Evolutionary conservation across 2,797 vertebrate species (phyloP).

Genomic region (Spinibarbus caldwelli): DNA sequence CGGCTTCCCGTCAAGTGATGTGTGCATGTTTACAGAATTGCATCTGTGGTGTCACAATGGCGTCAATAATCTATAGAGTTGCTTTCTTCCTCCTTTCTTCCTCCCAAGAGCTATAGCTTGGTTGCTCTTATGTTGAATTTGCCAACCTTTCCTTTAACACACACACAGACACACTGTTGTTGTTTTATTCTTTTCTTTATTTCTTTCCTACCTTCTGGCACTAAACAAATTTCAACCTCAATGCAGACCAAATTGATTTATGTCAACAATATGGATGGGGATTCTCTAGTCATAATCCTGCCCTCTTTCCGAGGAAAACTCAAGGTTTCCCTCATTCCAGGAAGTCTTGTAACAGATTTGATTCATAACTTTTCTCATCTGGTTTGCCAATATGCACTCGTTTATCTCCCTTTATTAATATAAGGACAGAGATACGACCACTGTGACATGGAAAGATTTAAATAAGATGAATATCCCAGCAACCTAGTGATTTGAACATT

Average conservation of each 20-base stretch:
- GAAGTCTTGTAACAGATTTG: constrained; percentile 9
- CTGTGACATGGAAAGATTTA: constrained; percentile 54
- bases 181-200: background rate
- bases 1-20: constrained; percentile 60
- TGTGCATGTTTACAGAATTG: constrained; percentile 59
- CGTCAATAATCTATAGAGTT: constrained; percentile 67
- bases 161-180: background rate
- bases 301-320: constrained; percentile 7
- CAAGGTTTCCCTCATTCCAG: constrained; percentile 2
- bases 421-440: constrained; percentile 48
- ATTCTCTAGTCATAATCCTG: constrained; percentile 28
- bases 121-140: constrained; percentile 22
- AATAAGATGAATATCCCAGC: constrained; percentile 66
- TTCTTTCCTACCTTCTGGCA: constrained; percentile 17
- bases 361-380: constrained; percentile 31
- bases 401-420: constrained; percentile 51
- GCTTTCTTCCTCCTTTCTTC: constrained; percentile 67
- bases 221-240: constrained; percentile 25
- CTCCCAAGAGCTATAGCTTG: constrained; percentile 39
- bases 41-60: constrained; percentile 59
- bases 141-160: constrained; percentile 1
- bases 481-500: constrained; percentile 54
- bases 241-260: constrained; percentile 38
- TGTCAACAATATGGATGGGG: constrained; percentile 38
- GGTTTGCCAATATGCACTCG: constrained; percentile 60